Percentiles rank a stretch among this genome's conserved stretches.
These are phyloP conservation scores for Eretmochelys imbricata DNA, from an alignment of 2,113 vertebrate species.

Conservation along the genomic window DNA sequence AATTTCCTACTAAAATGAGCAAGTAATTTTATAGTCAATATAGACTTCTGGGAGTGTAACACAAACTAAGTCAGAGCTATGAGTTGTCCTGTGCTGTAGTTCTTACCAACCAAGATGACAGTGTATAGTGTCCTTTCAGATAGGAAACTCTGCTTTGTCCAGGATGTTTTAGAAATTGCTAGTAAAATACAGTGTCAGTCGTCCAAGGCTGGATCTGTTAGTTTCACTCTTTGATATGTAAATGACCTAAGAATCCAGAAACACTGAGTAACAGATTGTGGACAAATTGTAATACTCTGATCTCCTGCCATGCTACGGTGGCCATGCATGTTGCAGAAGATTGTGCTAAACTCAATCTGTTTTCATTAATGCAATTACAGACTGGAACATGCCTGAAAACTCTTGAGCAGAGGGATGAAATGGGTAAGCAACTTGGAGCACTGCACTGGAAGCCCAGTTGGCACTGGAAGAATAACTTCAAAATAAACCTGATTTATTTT, in stretches of 20 bases:
- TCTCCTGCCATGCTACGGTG: neutral
- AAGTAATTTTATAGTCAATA: neutral
- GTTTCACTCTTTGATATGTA: neutral
- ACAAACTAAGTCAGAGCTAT: neutral
- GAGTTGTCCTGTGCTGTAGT: neutral
- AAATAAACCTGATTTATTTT: neutral
- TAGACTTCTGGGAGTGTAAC: slow-evolving; percentile 2
- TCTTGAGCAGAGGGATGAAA: neutral
- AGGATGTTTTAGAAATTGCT: neutral
- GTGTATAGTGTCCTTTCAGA: neutral
- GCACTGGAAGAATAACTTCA: neutral
- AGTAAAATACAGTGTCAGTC: neutral
- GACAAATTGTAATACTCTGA: neutral
- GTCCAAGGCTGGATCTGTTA: slow-evolving; percentile 13
- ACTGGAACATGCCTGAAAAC: neutral
- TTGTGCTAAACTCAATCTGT: neutral
- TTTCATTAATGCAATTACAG: neutral
- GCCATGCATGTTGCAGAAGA: neutral
- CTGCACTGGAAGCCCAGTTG: neutral
- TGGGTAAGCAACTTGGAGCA: neutral
- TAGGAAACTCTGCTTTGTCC: neutral
- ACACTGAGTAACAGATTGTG: neutral
- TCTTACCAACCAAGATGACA: neutral
- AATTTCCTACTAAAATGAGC: slow-evolving; percentile 19
- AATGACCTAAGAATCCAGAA: neutral